phyloP scores from a whole-genome alignment of 2,888 invertebrate genomes.

The Muschampia plurimacula region DNA sequence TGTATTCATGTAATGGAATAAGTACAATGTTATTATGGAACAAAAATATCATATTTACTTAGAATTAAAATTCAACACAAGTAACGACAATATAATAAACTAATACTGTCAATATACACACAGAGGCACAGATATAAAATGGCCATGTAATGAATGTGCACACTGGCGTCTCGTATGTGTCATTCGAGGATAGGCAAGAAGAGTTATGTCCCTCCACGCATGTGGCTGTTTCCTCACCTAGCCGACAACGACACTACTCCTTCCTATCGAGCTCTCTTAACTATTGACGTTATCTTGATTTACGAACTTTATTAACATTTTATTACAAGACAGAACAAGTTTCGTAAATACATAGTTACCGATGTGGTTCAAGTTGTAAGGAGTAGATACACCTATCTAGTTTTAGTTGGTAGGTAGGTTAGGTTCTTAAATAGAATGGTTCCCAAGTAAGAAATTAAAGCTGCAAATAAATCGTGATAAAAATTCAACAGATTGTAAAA shows the following conservation, averaged over 20 bases:
- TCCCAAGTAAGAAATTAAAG: neutral
- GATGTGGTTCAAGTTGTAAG: conserved; percentile 44
- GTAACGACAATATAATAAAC: neutral
- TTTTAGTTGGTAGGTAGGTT: neutral
- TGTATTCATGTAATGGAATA: too few species aligned
- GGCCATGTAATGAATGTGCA: neutral
- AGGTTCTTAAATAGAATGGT: neutral
- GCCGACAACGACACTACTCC: conserved; percentile 66
- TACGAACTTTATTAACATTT: conserved; percentile 81
- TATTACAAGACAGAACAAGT: conserved; percentile 72
- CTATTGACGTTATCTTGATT: conserved; percentile 83
- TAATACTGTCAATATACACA: neutral
- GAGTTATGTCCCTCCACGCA: conserved; percentile 67
- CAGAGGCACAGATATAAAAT: neutral
- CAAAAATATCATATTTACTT: too few species aligned
- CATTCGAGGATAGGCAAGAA: conserved; percentile 49
- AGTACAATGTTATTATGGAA: too few species aligned
- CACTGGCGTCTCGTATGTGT: conserved; percentile 4
- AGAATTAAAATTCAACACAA: neutral
- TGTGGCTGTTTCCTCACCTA: conserved; percentile 71
- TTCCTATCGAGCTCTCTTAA: conserved; percentile 68
- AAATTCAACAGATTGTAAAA: too few species aligned
- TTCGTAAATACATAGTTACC: conserved; percentile 58
- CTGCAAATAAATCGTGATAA: too few species aligned
- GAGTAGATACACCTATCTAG: neutral